Percentiles rank a stretch among this genome's conserved stretches.
These are phyloP conservation scores for Lophura nycthemera DNA, from an alignment of 2,113 vertebrate genomes.

Conservation along the genomic window DNA sequence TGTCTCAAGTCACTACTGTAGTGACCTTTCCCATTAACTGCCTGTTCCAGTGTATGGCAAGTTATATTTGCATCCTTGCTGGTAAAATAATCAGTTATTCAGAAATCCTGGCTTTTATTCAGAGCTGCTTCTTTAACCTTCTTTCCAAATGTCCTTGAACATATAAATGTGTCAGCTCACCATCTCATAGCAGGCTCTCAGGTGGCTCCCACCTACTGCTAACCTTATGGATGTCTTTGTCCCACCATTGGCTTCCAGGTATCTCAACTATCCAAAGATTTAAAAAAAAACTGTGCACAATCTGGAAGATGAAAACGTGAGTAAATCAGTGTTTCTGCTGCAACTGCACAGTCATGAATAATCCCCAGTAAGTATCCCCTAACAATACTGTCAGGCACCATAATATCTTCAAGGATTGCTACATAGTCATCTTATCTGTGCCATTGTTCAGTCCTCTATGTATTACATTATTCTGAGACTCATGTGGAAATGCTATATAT, in stretches of 20 bases:
- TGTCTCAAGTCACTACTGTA: neutral
- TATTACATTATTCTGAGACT: neutral
- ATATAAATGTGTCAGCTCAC: neutral
- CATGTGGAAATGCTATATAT: neutral
- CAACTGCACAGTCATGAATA: neutral
- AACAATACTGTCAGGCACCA: neutral
- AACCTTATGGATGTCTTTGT: neutral
- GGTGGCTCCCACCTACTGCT: neutral
- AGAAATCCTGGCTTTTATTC: constrained; percentile 1
- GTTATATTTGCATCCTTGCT: constrained; percentile 26
- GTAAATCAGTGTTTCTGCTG: neutral
- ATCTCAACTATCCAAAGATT: neutral
- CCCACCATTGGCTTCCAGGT: neutral
- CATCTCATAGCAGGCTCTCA: neutral
- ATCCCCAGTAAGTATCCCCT: neutral
- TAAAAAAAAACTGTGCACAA: neutral
- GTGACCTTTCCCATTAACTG: constrained; percentile 1
- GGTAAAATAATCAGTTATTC: constrained; percentile 21
- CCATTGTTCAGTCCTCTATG: neutral
- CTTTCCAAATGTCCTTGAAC: constrained; percentile 9
- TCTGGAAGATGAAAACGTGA: neutral
- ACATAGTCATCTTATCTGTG: neutral
- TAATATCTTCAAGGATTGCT: neutral
- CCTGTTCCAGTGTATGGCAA: neutral
- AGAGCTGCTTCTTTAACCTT: neutral